phyloP scores from a whole-genome alignment of 1,140 invertebrate genomes.

The Eumeta japonica region DNA sequence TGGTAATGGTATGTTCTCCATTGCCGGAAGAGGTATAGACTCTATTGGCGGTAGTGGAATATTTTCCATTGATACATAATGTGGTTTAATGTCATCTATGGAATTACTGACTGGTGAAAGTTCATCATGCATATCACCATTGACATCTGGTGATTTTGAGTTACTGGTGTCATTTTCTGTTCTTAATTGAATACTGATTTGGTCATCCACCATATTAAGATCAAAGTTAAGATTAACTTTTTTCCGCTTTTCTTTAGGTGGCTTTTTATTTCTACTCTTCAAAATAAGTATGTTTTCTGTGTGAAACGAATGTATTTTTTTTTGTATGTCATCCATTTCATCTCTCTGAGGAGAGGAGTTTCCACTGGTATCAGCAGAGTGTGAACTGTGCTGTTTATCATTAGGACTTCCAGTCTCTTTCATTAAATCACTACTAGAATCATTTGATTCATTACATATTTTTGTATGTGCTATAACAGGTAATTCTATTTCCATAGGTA shows the following conservation, averaged over 20 bases:
- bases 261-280: slow-evolving; percentile 61
- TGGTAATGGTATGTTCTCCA: slow-evolving; percentile 1
- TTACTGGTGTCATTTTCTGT: slow-evolving; percentile 34
- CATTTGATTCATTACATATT: slow-evolving; percentile 34
- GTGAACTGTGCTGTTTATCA: slow-evolving; percentile 40
- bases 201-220: slow-evolving; percentile 54
- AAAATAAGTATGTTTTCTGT: slow-evolving; percentile 60
- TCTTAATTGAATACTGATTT: slow-evolving; percentile 51
- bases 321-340: slow-evolving; percentile 61
- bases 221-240: slow-evolving; percentile 57
- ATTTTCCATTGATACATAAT: slow-evolving; percentile 38
- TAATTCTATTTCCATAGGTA: slow-evolving; percentile 47
- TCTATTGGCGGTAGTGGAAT: slow-evolving; percentile 31
- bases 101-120: slow-evolving; percentile 25
- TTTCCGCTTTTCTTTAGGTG: slow-evolving; percentile 52
- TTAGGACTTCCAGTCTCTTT: slow-evolving; percentile 35
- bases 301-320: slow-evolving; percentile 61
- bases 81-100: slow-evolving; percentile 23
- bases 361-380: slow-evolving; percentile 51
- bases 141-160: slow-evolving; percentile 29
- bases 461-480: slow-evolving; percentile 36
- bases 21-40: slow-evolving; percentile 5
- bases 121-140: slow-evolving; percentile 40
- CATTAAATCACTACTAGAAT: slow-evolving; percentile 24
- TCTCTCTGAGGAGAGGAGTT: slow-evolving; percentile 54